Percentiles rank a stretch among this genome's conserved stretches.
Evolutionary conservation across 2,797 vertebrate genomes (phyloP).

Genomic region (Centropyge bicolor): DNA sequence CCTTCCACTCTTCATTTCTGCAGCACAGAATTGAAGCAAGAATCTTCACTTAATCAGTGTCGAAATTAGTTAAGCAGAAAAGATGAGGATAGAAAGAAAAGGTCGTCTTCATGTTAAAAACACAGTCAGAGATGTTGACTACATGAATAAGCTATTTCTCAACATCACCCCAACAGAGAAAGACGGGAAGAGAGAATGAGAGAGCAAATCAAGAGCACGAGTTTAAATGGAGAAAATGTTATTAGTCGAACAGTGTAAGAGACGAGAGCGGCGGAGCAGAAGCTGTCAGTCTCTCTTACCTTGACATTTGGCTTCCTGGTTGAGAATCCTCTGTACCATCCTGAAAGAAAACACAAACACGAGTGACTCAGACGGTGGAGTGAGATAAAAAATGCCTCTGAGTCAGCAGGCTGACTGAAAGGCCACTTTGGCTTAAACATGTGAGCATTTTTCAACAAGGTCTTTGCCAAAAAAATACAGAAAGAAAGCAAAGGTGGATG

Average conservation of each 20-base stretch:
- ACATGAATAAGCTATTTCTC: not conserved
- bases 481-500: not conserved
- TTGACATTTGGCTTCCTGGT: constrained; percentile 83
- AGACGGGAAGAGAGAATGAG: not conserved
- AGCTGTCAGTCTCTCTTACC: constrained; percentile 65
- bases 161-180: not conserved
- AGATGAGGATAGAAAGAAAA: not conserved
- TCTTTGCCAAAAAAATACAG: not conserved
- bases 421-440: not conserved
- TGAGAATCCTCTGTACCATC: constrained; percentile 87
- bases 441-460: not conserved
- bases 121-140: not conserved
- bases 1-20: not conserved
- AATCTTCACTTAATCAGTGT: not conserved
- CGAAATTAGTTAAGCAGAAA: not conserved
- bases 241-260: constrained; percentile 3
- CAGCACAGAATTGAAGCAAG: not conserved
- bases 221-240: not conserved
- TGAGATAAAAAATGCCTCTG: not conserved
- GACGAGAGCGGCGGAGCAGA: not conserved
- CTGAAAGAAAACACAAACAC: constrained; percentile 68
- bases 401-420: constrained; percentile 27
- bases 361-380: constrained; percentile 25
- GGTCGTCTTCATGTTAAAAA: not conserved
- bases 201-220: not conserved